phyloP scores from a whole-genome alignment of 2,113 vertebrate genomes.

The Donacobius atricapilla region DNA sequence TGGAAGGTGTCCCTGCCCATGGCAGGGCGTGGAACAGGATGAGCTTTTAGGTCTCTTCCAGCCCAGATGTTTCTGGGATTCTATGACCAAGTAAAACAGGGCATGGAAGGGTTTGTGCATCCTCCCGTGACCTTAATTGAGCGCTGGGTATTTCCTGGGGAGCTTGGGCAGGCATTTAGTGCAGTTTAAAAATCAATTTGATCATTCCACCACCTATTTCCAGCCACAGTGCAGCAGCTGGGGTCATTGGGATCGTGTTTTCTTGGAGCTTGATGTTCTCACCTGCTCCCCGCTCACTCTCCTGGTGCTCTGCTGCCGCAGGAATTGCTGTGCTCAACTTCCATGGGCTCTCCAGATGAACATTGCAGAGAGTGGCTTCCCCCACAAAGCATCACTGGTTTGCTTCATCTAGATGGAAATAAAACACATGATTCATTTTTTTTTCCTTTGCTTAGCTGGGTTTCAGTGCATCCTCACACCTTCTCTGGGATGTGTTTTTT shows the following conservation, averaged over 20 bases:
- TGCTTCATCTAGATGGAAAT: not conserved
- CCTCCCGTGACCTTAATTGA: accelerated
- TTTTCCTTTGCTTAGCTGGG: not conserved
- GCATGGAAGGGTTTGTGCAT: not conserved
- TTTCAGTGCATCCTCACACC: not conserved
- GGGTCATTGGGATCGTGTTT: accelerated
- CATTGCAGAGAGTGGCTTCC: not conserved
- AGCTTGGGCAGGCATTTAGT: not conserved
- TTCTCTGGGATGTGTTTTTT: not conserved
- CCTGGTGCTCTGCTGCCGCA: accelerated
- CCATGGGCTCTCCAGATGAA: not conserved
- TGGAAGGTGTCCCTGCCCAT: not conserved
- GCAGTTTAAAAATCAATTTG: not conserved
- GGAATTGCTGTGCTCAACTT: accelerated
- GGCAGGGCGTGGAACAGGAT: not conserved
- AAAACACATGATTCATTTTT: not conserved
- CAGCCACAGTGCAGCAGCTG: not conserved
- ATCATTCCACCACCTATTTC: not conserved
- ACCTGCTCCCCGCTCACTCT: not conserved
- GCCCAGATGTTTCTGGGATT: not conserved
- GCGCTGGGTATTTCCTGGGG: not conserved
- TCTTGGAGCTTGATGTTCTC: not conserved
- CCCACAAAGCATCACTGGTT: not conserved
- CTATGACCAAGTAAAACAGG: not conserved
- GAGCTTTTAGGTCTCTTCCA: not conserved